These are phyloP conservation scores for Brachionus calyciflorus DNA, from an alignment of 1,140 invertebrate genomes.

Conservation along the genomic window DNA sequence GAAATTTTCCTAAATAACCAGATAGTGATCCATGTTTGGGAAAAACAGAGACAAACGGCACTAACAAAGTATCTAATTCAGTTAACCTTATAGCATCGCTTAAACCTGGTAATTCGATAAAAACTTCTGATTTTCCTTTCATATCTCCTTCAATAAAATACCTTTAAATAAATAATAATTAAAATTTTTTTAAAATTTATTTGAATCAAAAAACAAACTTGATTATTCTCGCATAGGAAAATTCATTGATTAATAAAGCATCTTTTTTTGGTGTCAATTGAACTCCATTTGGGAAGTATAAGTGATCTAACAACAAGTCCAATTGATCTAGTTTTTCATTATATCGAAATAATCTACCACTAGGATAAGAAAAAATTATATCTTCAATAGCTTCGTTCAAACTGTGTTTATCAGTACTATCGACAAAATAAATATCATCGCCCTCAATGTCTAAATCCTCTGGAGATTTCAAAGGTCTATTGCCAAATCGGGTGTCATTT, in stretches of 20 bases:
- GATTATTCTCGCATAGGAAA: constrained; percentile 17
- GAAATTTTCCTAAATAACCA: constrained; percentile 20
- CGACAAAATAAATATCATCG: constrained; percentile 40
- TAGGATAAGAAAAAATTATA: neutral
- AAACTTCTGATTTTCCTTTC: constrained; percentile 31
- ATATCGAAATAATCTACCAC: constrained; percentile 25
- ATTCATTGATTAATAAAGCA: constrained; percentile 24
- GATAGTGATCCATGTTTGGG: neutral
- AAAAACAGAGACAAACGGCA: constrained; percentile 33
- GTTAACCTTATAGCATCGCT: constrained; percentile 41
- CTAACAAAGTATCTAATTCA: constrained; percentile 13
- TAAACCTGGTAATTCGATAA: constrained; percentile 24
- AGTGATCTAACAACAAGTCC: neutral
- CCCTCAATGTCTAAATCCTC: constrained; percentile 43
- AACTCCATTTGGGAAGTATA: constrained; percentile 31
- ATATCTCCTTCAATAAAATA: neutral
- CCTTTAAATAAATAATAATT: constrained; percentile 5
- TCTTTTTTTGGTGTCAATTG: constrained; percentile 36
- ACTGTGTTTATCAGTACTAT: constrained; percentile 10
- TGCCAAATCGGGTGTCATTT: constrained; percentile 26
- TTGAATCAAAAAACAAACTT: neutral
- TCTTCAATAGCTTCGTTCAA: constrained; percentile 34
- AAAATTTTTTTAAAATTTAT: neutral
- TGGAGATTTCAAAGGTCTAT: neutral
- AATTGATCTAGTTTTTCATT: constrained; percentile 37